These are phyloP conservation scores for Stenchaetothrips biformis DNA, from an alignment of 2,888 invertebrate species.

Conservation along the genomic window DNA sequence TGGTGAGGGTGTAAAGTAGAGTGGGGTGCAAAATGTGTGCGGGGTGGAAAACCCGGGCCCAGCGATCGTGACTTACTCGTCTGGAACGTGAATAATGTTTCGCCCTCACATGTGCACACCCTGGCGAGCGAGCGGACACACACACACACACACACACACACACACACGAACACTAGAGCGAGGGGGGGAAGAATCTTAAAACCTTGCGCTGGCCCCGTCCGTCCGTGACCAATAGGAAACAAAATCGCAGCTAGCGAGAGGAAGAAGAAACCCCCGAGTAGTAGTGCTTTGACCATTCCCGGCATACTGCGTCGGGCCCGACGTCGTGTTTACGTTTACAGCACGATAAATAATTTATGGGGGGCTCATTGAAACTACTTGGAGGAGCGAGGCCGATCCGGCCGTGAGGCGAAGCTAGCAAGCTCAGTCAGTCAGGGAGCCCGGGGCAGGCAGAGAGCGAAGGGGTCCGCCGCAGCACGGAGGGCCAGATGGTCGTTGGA, in stretches of 20 bases:
- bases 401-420: too few relatives aligned
- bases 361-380: slow-evolving; percentile 12
- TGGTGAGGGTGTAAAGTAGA: not conserved
- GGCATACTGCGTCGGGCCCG: not conserved
- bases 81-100: not conserved
- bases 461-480: too few relatives aligned
- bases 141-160: not conserved
- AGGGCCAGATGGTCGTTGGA: too few relatives aligned
- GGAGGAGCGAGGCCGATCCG: not conserved
- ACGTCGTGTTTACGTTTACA: not conserved
- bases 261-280: too few relatives aligned
- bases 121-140: not conserved
- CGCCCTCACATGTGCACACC: not conserved
- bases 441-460: too few relatives aligned
- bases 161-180: not conserved
- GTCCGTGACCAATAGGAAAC: too few relatives aligned
- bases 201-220: too few relatives aligned
- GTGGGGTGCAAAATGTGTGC: not conserved
- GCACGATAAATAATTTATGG: slow-evolving; percentile 4
- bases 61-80: not conserved
- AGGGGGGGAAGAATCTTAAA: not conserved
- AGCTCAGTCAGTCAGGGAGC: too few relatives aligned
- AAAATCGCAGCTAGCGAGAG: too few relatives aligned
- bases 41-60: not conserved
- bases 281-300: not conserved